These are phyloP conservation scores for Akabosia matsudoensis DNA, from an alignment of 1,140 invertebrate genomes.

Conservation along the genomic window DNA sequence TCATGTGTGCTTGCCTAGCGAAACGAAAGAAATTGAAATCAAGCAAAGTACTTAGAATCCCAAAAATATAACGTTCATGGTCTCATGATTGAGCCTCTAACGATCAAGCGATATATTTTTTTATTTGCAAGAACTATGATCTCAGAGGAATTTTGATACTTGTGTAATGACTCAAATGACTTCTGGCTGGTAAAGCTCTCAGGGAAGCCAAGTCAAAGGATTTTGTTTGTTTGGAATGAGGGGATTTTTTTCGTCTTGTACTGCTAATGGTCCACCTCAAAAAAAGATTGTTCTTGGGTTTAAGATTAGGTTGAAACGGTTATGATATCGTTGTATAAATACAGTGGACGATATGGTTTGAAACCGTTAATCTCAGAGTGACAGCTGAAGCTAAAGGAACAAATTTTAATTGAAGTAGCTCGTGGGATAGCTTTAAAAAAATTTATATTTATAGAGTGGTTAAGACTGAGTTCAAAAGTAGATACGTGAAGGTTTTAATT, in stretches of 20 bases:
- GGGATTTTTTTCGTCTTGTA: too few species aligned
- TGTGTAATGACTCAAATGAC: too few species aligned
- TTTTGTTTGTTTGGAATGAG: too few species aligned
- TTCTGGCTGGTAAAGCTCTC: too few species aligned
- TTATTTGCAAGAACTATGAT: too few species aligned
- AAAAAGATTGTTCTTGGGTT: too few species aligned
- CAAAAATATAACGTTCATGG: background rate
- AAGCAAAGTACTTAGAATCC: background rate
- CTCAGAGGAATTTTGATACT: too few species aligned
- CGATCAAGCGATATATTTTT: too few species aligned
- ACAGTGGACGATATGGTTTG: background rate
- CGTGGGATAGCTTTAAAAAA: background rate
- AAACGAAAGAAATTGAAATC: slow-evolving; percentile 8
- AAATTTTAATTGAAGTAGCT: background rate
- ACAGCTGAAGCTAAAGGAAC: background rate
- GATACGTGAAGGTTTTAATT: background rate
- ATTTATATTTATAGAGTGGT: background rate
- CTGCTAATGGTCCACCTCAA: background rate
- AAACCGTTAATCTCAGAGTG: background rate
- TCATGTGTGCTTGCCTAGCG: background rate
- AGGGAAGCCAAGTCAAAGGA: too few species aligned
- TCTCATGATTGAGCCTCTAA: background rate
- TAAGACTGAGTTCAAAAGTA: background rate
- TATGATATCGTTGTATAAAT: background rate
- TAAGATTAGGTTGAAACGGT: too few species aligned